Conservation (phyloP, 2,888 invertebrate genomes). For the Heteromurus nitidus region DNA sequence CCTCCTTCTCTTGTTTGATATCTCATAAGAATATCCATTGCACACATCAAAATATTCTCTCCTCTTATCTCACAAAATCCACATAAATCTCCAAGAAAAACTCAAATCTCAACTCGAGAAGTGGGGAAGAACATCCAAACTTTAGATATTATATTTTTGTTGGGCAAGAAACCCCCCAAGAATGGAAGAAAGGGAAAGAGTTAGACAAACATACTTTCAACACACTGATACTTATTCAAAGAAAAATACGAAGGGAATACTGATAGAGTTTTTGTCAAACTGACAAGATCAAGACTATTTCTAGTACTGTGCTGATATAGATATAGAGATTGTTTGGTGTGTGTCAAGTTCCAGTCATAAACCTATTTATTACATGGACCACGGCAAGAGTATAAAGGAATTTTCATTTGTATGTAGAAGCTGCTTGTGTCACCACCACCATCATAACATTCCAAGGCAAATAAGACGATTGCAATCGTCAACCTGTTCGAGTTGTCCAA, state of each 20-base stretch:
- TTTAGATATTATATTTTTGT: no score
- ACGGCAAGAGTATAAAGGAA: no score
- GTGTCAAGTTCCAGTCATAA: no score
- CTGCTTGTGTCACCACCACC: no score
- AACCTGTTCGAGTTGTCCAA: conserved; percentile 43
- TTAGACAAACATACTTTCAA: conserved; percentile 10
- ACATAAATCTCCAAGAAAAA: conserved; percentile 53
- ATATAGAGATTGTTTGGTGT: no score
- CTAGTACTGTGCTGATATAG: no score
- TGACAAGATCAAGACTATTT: conserved; percentile 22
- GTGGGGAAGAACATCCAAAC: conserved; percentile 22
- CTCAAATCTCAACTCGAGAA: conserved; percentile 38
- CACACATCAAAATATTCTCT: conserved; percentile 42
- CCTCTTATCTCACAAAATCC: conserved; percentile 54
- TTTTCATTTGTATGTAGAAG: no score
- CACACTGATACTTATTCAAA: not conserved
- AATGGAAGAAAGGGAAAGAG: conserved; percentile 2
- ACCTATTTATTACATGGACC: no score
- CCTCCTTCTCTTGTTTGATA: conserved; percentile 3
- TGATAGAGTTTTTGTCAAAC: not conserved
- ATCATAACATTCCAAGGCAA: conserved; percentile 4
- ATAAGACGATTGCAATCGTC: conserved; percentile 24
- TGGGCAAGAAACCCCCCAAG: conserved; percentile 1
- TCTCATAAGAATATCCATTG: conserved; percentile 33
- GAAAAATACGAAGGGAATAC: not conserved